These are phyloP conservation scores for Microplitis deprimator DNA, from an alignment of 2,888 invertebrate species.

Conservation along the genomic window DNA sequence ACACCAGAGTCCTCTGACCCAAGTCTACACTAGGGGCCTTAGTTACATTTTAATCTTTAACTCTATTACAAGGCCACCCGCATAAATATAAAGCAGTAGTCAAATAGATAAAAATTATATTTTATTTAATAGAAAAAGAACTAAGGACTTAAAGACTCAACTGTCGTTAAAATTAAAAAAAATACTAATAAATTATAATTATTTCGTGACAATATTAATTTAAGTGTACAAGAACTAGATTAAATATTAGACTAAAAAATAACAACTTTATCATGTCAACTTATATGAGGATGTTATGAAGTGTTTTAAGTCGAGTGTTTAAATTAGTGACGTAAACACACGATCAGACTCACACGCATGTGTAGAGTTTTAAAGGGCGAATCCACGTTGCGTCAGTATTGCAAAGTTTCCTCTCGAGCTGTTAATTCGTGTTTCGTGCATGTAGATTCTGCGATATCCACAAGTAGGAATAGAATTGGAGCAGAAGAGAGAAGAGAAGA, in stretches of 20 bases:
- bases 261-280: not conserved
- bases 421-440: not conserved
- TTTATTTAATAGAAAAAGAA: too few species aligned
- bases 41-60: too few species aligned
- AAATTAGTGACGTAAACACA: conserved; percentile 7
- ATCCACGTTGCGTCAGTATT: not conserved
- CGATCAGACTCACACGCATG: not conserved
- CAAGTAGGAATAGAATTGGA: not conserved
- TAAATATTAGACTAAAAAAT: not conserved
- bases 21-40: too few species aligned
- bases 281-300: conserved; percentile 2
- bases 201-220: not conserved
- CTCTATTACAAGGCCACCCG: too few species aligned
- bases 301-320: conserved; percentile 5
- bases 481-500: not conserved
- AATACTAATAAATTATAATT: not conserved
- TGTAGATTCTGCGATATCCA: not conserved
- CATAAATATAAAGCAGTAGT: too few species aligned
- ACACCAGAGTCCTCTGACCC: too few species aligned
- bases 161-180: not conserved
- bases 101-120: too few species aligned
- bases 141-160: too few species aligned
- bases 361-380: not conserved
- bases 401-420: not conserved
- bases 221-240: not conserved